Conservation (phyloP, 1,140 invertebrate genomes). For the Battus philenor region DNA sequence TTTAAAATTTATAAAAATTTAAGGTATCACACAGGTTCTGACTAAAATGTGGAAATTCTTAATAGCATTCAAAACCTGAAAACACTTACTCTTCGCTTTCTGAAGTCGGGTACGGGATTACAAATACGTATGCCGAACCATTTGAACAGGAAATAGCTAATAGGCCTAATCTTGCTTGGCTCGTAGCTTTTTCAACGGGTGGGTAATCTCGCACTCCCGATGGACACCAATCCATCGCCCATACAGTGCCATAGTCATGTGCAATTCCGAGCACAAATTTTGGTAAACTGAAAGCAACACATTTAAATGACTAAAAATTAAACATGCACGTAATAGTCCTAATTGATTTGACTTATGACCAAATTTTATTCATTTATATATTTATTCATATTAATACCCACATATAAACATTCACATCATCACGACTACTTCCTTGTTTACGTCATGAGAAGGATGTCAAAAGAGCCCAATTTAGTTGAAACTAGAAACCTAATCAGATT, state of each 20-base stretch:
- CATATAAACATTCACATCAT: no score
- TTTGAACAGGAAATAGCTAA: constrained; percentile 82
- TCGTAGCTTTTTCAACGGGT: background rate
- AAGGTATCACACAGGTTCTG: no score
- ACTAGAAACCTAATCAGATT: no score
- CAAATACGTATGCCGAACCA: constrained; percentile 79
- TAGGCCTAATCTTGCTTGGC: constrained; percentile 77
- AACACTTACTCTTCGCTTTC: constrained; percentile 30
- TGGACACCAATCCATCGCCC: constrained; percentile 86
- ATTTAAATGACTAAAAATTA: no score
- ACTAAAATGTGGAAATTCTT: no score
- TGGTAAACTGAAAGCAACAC: constrained; percentile 27
- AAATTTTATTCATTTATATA: no score
- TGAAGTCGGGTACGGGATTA: constrained; percentile 75
- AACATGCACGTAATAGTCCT: background rate
- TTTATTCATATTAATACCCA: no score
- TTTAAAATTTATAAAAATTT: background rate
- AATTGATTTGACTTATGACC: no score
- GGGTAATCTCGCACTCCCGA: constrained; percentile 78
- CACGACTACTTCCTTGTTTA: no score
- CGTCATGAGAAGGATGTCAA: no score
- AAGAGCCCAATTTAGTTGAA: no score
- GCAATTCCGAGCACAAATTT: constrained; percentile 73
- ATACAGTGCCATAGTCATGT: constrained; percentile 81
- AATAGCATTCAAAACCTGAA: no score